Base-by-base conservation (phyloP, 2,113 vertebrate species). In the Podarcis muralis region DNA sequence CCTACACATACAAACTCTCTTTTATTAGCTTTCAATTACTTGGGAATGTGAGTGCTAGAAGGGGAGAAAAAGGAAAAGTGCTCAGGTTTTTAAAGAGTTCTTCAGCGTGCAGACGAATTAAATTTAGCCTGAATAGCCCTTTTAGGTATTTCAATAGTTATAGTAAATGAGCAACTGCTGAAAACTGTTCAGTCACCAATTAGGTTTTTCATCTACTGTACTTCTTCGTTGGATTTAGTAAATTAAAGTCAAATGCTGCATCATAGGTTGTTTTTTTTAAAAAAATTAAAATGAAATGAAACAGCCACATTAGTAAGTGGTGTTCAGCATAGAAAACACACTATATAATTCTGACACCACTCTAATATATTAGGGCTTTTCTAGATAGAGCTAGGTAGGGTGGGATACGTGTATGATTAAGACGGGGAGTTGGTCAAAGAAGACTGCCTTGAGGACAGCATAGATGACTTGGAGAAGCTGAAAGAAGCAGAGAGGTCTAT, bases 1-100 rank as follows among this genome's bases (percentile, higher is more conserved):
- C 93, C 90, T 95, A 95, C 93, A 95, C 95, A 95, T 95, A 93
- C 91, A 93, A 91, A 85, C 92, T 91, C 91, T 94, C 90, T 93
- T 84, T 88, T 90, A 76, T 93, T 4, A 5, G 87, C 88, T 92
- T 84, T 87, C 94, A 91, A 91, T 85, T 89, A 88, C 87, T 90
- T 68, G 1, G 69, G 68, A 90, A 84, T 53, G 84, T 85, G 77
- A 72, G 71, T 78, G 90, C 66, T 87, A 88, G 85, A 80, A 87
- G 92, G 48, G 91, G 91, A 79, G 40, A 71, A 88, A 83, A 53
- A 12, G 85, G 53, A 83, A 88, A 59, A 69, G 84, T 9, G 11
- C 40, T 1, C 12, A 81, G 25, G 66, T 92, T 95, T 91, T 87
- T 65, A 68, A 79, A 91, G 85, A 6, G 20, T 81, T 91, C 78